These are phyloP conservation scores for Illadopsis cleaveri DNA, from an alignment of 2,113 vertebrate genomes.

Conservation along the genomic window DNA sequence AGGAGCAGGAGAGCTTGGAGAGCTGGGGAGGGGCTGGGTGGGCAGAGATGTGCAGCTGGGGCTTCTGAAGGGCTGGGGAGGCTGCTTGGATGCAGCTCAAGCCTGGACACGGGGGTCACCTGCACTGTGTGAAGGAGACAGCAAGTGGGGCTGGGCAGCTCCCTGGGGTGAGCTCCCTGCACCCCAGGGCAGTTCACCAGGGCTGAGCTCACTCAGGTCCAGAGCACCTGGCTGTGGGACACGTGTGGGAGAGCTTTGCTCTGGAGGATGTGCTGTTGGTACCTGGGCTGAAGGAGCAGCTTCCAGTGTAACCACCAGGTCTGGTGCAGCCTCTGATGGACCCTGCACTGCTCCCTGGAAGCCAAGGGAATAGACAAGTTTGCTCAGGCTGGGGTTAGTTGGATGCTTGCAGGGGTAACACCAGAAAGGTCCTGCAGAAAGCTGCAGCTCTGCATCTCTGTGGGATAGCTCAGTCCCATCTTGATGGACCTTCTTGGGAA, in stretches of 20 bases:
- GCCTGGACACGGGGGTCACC: neutral
- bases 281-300: neutral
- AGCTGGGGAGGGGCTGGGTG: neutral
- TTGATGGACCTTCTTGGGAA: neutral
- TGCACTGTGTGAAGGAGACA: neutral
- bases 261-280: neutral
- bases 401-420: neutral
- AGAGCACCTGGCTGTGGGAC: neutral
- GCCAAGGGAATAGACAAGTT: neutral
- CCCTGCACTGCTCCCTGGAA: neutral
- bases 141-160: neutral
- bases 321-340: neutral
- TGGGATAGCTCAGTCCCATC: neutral
- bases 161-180: neutral
- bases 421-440: neutral
- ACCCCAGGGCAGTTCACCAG: accelerated
- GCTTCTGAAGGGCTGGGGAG: neutral
- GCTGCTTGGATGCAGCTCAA: neutral
- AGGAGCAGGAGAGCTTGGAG: neutral
- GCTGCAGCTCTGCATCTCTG: neutral
- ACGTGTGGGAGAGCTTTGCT: neutral
- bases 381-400: neutral
- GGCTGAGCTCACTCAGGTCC: accelerated
- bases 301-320: accelerated
- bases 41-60: neutral